Evolutionary conservation across 2,888 invertebrate species (phyloP), one percentile per base, ranked within the genome.

Genomic region (Linyphia triangularis): DNA sequence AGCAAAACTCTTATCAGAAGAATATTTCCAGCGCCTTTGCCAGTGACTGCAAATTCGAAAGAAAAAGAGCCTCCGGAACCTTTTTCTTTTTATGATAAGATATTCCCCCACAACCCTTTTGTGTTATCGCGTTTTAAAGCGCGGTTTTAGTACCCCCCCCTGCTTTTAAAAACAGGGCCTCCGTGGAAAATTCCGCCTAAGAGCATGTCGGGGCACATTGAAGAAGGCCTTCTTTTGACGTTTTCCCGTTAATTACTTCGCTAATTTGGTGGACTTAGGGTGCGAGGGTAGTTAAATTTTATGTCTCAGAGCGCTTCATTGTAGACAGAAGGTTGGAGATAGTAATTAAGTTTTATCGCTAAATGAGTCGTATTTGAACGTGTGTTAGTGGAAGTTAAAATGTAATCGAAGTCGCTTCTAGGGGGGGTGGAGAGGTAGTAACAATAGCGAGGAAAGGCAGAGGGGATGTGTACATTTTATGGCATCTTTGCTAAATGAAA

Each of bases 291-390:
- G 79, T 79, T 65, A 67, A 79, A 79, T 79, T 79, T 79, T 79
- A 79, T 79, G 79, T 79, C 40, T 37, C 26, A 37, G 37, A 40
- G 77, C 63, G 37, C 43, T 79, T 28, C 43, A 37, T 77, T 63
- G 40, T 51, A 51, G 51, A 51, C 51, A 51, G 51, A 51, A n/a
- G 51, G 16, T 9, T 51, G 51, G 51, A 51, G 28, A 30, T 65
- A 79, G 33, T 79, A 79, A 79, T 79, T 79, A 79, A 67, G 79
- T 67, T 79, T 65, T 67, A 67, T 79, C 79, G 79, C 51, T 51
- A 51, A 51, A 51, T 51, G 51, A 13, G 51, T 51, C 51, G 51
- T 51, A 51, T 51, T 51, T 51, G 51, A 13, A 51, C 51, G 33
- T 33, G 33, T 9, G n/a, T n/a, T n/a, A n/a, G n/a, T n/a, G n/a